A percentile compares a stretch with the other conserved stretches of the same genome.
Conservation (phyloP, 2,888 invertebrate species). For the Sthenelais limicola region DNA sequence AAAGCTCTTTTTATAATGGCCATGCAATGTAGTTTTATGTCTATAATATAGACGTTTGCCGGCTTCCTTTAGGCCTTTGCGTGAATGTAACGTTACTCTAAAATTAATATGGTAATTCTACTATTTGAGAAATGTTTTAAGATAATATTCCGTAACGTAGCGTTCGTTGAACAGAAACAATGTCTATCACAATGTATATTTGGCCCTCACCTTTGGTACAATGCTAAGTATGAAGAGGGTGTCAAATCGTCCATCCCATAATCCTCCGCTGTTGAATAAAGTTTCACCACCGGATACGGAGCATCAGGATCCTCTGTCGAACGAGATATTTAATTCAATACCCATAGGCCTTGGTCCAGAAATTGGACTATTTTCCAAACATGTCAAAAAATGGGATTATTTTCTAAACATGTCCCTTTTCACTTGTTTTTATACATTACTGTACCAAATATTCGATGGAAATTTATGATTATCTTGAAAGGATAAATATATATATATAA, state of each 20-base stretch:
- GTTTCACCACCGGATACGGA: neutral
- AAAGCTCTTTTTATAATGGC: too few relatives aligned
- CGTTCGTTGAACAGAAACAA: neutral
- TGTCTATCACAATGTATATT: neutral
- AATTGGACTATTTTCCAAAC: neutral
- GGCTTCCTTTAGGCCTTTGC: too few relatives aligned
- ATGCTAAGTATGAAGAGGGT: neutral
- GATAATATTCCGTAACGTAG: neutral
- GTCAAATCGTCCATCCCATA: conserved; percentile 13
- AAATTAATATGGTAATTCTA: too few relatives aligned
- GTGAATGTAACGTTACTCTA: too few relatives aligned
- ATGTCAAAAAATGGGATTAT: neutral
- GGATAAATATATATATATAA: too few relatives aligned
- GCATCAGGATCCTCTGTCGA: conserved; percentile 4
- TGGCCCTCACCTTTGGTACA: conserved; percentile 3
- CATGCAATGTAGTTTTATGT: too few relatives aligned
- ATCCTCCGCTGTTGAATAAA: neutral
- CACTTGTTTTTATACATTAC: neutral
- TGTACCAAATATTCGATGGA: too few relatives aligned
- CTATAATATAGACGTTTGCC: too few relatives aligned
- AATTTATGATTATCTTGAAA: too few relatives aligned
- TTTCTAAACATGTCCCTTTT: neutral
- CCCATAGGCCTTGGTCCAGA: too few relatives aligned
- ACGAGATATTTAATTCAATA: too few relatives aligned
- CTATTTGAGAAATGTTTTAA: too few relatives aligned